Evolutionary conservation across 2,888 invertebrate genomes (phyloP).

Genomic region (Elmis aenea): DNA sequence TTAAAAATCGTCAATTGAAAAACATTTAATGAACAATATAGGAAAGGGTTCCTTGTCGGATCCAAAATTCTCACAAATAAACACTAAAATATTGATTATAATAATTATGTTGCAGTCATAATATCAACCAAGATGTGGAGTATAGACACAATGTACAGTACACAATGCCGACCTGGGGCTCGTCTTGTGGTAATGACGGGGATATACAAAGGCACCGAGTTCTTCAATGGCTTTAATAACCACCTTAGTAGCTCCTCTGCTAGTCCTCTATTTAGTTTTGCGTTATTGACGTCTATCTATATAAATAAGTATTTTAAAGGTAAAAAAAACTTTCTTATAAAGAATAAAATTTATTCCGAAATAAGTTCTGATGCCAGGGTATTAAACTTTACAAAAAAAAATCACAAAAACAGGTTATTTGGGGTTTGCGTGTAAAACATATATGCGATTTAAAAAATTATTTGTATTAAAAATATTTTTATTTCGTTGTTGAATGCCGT

Average conservation of each 20-base stretch:
- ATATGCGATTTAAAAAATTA: no score
- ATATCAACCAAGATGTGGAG: constrained; percentile 16
- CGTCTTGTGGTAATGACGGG: constrained; percentile 34
- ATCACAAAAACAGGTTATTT: no score
- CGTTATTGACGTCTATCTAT: constrained; percentile 17
- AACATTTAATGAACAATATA: constrained; percentile 8
- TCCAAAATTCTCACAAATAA: constrained; percentile 11
- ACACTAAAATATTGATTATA: constrained; percentile 11
- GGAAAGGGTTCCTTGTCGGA: constrained; percentile 7
- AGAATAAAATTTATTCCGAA: no score
- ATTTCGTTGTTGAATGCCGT: no score
- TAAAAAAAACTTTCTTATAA: constrained; percentile 18
- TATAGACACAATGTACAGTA: constrained; percentile 17
- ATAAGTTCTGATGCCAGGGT: no score
- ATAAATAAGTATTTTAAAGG: constrained; percentile 27
- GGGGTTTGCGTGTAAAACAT: no score
- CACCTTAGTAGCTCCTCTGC: constrained; percentile 26
- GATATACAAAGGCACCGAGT: constrained; percentile 26
- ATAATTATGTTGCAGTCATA: constrained; percentile 17
- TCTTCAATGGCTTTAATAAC: constrained; percentile 34
- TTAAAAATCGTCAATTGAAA: no score
- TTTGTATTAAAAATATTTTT: no score
- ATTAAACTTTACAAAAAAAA: no score
- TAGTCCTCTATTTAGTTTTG: constrained; percentile 19
- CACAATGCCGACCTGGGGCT: constrained; percentile 18